phyloP scores from a whole-genome alignment of 2,797 vertebrate genomes.

The Schizothorax lantsangensis region DNA sequence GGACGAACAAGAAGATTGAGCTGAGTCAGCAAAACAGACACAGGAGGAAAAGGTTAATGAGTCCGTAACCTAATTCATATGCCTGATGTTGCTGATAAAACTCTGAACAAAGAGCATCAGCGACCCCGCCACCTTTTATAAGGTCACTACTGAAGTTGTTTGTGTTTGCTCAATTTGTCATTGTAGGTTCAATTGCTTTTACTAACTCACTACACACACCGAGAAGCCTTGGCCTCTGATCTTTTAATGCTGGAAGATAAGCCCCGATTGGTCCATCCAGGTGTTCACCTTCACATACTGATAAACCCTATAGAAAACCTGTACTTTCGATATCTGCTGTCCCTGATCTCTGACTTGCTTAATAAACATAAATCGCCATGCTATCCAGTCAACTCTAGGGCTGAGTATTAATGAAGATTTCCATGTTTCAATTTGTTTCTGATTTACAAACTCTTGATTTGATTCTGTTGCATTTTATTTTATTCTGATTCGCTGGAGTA shows the following conservation, averaged over 20 bases:
- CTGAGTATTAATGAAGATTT: not conserved
- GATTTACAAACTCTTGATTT: not conserved
- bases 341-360: conserved; percentile 20
- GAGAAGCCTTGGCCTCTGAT: conserved; percentile 48
- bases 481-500: not conserved
- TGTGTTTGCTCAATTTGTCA: conserved; percentile 32
- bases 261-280: not conserved
- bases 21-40: conserved; percentile 55
- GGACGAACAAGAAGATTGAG: conserved; percentile 21
- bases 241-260: conserved; percentile 39
- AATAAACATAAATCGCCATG: not conserved
- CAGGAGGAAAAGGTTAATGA: conserved; percentile 32
- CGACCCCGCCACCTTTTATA: conserved; percentile 13
- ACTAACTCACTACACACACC: conserved; percentile 2
- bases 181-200: conserved; percentile 28
- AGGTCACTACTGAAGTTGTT: conserved; percentile 28
- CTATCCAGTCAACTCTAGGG: not conserved
- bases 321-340: conserved; percentile 3
- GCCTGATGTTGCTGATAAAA: conserved; percentile 34
- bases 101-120: conserved; percentile 28
- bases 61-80: conserved; percentile 34
- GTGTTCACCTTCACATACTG: conserved; percentile 43
- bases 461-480: not conserved
- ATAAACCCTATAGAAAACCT: conserved; percentile 48
- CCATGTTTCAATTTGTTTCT: not conserved